Conservation (phyloP, 2,888 invertebrate genomes). For the Chloromyia formosa region DNA sequence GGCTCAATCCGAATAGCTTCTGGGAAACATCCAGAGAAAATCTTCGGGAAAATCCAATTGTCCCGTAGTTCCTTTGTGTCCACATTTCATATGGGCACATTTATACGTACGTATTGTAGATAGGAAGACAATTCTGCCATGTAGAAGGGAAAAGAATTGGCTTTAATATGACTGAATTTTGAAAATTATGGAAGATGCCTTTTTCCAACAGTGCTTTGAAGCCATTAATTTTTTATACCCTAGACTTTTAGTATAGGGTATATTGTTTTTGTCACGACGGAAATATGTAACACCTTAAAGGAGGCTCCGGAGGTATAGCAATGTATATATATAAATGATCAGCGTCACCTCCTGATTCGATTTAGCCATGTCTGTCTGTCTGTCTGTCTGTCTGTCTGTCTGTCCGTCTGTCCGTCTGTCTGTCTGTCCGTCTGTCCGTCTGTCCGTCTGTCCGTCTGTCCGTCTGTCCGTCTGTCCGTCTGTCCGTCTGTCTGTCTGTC, state of each 20-base stretch:
- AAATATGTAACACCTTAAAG: too few relatives aligned
- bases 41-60: slow-evolving; percentile 29
- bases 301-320: too few relatives aligned
- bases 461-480: neutral
- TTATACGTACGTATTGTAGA: neutral
- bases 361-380: too few relatives aligned
- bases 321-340: too few relatives aligned
- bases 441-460: neutral
- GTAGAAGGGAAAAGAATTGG: slow-evolving; percentile 27
- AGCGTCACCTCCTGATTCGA: too few relatives aligned
- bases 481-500: too few relatives aligned
- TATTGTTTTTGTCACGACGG: too few relatives aligned
- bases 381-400: too few relatives aligned
- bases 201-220: too few relatives aligned
- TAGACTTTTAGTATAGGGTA: too few relatives aligned
- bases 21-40: slow-evolving; percentile 28
- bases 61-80: slow-evolving; percentile 31
- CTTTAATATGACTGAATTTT: slow-evolving; percentile 7
- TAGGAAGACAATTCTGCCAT: slow-evolving; percentile 14
- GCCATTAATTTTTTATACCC: neutral
- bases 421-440: neutral
- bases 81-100: slow-evolving; percentile 6
- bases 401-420: too few relatives aligned
- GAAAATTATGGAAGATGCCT: neutral
- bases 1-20: slow-evolving; percentile 25